Percentiles rank a stretch among this genome's conserved stretches.
Conservation (phyloP, 2,888 invertebrate species). For the Erebia epiphron region DNA sequence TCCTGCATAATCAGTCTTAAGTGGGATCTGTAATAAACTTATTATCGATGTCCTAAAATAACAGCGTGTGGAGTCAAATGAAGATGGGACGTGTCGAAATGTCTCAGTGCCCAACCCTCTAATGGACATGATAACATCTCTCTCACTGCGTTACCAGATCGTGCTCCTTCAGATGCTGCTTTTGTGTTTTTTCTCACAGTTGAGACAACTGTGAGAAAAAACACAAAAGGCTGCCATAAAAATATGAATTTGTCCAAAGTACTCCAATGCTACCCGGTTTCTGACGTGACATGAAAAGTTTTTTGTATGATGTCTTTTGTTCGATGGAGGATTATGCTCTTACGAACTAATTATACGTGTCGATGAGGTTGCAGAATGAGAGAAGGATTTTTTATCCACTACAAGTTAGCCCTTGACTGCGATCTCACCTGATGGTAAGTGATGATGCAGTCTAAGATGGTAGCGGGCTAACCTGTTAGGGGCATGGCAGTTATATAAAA, state of each 20-base stretch:
- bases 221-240: constrained; percentile 73
- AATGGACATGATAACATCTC: constrained; percentile 77
- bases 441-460: too few species aligned
- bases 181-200: too few species aligned
- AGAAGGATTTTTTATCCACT: constrained; percentile 29
- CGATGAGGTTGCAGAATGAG: constrained; percentile 70
- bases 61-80: constrained; percentile 60
- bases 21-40: constrained; percentile 8
- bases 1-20: not conserved
- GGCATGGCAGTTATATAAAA: too few species aligned
- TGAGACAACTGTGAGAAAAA: constrained; percentile 81
- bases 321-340: constrained; percentile 70
- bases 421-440: too few species aligned
- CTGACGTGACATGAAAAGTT: constrained; percentile 76
- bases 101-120: constrained; percentile 71
- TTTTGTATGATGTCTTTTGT: constrained; percentile 70
- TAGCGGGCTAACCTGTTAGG: too few species aligned
- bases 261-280: constrained; percentile 55
- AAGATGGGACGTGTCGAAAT: constrained; percentile 76
- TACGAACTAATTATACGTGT: constrained; percentile 77
- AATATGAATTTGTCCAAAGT: constrained; percentile 74
- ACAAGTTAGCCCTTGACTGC: too few species aligned
- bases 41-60: constrained; percentile 62
- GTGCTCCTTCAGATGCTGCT: constrained; percentile 76
- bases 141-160: constrained; percentile 75